These are phyloP conservation scores for Urocyon cinereoargenteus DNA, from an alignment of 2,797 vertebrate species.

Conservation along the genomic window DNA sequence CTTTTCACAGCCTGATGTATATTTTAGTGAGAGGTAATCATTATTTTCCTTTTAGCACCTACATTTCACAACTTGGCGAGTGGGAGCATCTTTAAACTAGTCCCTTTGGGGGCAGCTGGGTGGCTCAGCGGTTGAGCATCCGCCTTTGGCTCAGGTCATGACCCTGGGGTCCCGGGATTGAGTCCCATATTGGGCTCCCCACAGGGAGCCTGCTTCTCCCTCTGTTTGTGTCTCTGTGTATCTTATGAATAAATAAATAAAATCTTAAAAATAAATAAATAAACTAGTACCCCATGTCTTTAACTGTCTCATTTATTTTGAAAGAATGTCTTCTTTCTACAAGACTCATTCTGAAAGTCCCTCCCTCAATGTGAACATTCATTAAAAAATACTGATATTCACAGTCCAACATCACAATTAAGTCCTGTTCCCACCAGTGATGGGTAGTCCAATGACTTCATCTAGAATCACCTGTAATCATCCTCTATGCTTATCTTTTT, in stretches of 20 bases:
- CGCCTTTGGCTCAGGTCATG: too few species aligned
- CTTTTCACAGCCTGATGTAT: background rate
- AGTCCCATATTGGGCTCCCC: too few species aligned
- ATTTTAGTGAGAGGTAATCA: background rate
- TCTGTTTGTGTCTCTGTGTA: too few species aligned
- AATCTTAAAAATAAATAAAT: too few species aligned
- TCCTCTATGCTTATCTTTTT: background rate
- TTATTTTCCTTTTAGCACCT: background rate
- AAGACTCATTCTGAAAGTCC: background rate
- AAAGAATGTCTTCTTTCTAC: slow-evolving; percentile 20
- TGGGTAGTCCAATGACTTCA: background rate
- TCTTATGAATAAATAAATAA: too few species aligned
- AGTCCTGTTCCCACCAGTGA: background rate
- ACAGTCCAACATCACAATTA: background rate
- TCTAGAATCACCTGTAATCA: background rate
- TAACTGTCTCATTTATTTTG: slow-evolving; percentile 1
- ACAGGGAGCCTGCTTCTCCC: too few species aligned
- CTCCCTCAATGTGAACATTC: background rate
- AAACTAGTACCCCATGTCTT: background rate
- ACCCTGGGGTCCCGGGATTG: too few species aligned
- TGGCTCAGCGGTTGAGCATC: too few species aligned
- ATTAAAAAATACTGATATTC: background rate
- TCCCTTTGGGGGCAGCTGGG: background rate
- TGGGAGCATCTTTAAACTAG: background rate
- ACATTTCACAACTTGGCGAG: background rate